These are phyloP conservation scores for Sebastiscus albofasciatus DNA, from an alignment of 2,797 vertebrate species.

Conservation along the genomic window DNA sequence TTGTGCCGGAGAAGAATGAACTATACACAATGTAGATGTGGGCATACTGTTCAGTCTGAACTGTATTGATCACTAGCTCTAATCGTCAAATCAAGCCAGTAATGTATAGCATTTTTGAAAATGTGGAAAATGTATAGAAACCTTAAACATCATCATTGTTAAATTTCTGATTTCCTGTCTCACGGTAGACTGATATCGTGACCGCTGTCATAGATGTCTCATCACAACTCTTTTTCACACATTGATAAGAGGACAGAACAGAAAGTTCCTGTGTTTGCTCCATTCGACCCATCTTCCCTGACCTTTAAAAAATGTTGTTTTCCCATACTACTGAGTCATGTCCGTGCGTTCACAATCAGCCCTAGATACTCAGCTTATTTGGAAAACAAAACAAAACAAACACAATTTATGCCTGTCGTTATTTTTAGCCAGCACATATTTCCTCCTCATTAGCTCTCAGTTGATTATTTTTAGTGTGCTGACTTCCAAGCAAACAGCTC, in stretches of 20 bases:
- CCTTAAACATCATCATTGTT: background rate
- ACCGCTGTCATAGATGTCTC: background rate
- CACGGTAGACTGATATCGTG: background rate
- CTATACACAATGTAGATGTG: background rate
- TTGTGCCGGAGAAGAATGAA: background rate
- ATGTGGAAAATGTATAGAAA: background rate
- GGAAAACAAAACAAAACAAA: conserved; percentile 34
- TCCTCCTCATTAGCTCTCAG: conserved; percentile 57
- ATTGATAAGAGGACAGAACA: background rate
- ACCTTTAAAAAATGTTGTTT: conserved; percentile 16
- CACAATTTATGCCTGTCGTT: conserved; percentile 19
- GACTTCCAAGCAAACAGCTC: conserved; percentile 15
- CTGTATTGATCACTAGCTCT: background rate
- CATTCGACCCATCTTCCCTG: conserved; percentile 2
- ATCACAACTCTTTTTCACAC: background rate
- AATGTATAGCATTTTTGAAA: background rate
- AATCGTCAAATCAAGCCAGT: background rate
- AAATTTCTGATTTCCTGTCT: background rate
- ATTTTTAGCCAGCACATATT: conserved; percentile 60
- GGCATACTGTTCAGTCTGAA: background rate
- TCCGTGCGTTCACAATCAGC: conserved; percentile 20
- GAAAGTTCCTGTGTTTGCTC: conserved; percentile 20
- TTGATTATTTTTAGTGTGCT: conserved; percentile 54
- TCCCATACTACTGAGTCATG: conserved; percentile 15
- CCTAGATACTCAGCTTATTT: conserved; percentile 28